Conservation (phyloP, 2,888 invertebrate genomes). For the Eristalis tenax region DNA sequence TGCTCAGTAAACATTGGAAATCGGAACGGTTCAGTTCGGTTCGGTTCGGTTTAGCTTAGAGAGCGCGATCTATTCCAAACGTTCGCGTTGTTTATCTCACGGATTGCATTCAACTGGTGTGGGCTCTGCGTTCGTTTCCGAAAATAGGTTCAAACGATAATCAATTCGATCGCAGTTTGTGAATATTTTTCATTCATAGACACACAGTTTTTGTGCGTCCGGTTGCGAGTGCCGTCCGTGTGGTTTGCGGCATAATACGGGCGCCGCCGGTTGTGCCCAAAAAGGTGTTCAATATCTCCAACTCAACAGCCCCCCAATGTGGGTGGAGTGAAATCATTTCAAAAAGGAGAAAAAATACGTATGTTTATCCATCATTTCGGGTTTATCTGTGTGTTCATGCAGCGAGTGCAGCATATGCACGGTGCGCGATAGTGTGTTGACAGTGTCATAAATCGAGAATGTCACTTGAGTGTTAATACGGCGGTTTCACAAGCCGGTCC, state of each 20-base stretch:
- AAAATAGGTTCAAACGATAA: background rate
- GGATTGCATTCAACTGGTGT: background rate
- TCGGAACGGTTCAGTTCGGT: conserved; percentile 64
- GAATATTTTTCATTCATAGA: conserved; percentile 15
- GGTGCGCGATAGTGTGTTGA: conserved; percentile 10
- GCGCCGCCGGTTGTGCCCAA: background rate
- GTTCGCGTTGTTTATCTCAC: background rate
- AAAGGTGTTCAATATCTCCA: conserved; percentile 41
- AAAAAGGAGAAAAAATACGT: background rate
- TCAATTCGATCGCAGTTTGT: background rate
- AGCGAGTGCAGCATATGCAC: background rate
- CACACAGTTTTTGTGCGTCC: conserved; percentile 16
- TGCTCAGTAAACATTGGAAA: conserved; percentile 72
- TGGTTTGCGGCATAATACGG: background rate
- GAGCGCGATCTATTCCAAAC: background rate
- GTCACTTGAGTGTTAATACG: conserved; percentile 25
- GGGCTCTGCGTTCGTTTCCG: background rate
- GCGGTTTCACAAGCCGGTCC: conserved; percentile 14
- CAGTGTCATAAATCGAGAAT: conserved; percentile 8
- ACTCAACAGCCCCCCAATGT: background rate
- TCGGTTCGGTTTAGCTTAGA: conserved; percentile 44
- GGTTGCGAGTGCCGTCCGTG: background rate
- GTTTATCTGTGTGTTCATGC: background rate
- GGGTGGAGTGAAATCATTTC: conserved; percentile 16
- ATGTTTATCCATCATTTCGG: background rate